Conservation (phyloP, 2,888 invertebrate species). For the Muscina levida region DNA sequence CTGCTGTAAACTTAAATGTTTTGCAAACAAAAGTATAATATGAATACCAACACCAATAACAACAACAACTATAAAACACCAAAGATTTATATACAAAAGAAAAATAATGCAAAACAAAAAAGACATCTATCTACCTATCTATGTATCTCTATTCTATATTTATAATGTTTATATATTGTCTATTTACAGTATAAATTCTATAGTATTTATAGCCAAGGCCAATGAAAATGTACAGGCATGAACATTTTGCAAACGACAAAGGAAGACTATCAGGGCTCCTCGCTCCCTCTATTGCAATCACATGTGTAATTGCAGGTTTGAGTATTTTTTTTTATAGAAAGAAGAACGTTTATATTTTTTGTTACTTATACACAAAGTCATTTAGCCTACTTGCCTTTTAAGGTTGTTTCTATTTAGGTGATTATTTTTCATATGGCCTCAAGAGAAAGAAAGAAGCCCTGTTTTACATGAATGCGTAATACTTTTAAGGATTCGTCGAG, state of each 20-base stretch:
- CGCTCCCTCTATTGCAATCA: too few species aligned
- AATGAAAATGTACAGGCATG: neutral
- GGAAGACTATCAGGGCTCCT: too few species aligned
- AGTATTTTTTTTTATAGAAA: neutral
- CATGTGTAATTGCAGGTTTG: neutral
- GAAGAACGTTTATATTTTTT: neutral
- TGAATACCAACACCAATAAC: neutral
- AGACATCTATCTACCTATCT: constrained; percentile 36
- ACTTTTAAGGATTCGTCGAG: too few species aligned
- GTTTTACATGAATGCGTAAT: too few species aligned
- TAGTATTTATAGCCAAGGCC: constrained; percentile 3
- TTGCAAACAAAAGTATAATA: too few species aligned
- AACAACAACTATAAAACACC: constrained; percentile 48
- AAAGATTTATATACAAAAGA: constrained; percentile 55
- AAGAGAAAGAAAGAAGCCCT: too few species aligned
- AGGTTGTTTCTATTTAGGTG: too few species aligned
- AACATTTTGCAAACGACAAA: neutral
- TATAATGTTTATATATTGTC: too few species aligned
- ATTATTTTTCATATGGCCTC: too few species aligned
- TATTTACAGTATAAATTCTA: constrained; percentile 18
- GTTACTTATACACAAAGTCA: too few species aligned
- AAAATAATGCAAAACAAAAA: neutral
- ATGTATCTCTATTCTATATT: constrained; percentile 10
- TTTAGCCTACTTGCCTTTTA: too few species aligned
- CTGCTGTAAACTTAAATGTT: too few species aligned